Base-by-base conservation (phyloP, 2,888 invertebrate species). In the Drosophila setosimentum region DNA sequence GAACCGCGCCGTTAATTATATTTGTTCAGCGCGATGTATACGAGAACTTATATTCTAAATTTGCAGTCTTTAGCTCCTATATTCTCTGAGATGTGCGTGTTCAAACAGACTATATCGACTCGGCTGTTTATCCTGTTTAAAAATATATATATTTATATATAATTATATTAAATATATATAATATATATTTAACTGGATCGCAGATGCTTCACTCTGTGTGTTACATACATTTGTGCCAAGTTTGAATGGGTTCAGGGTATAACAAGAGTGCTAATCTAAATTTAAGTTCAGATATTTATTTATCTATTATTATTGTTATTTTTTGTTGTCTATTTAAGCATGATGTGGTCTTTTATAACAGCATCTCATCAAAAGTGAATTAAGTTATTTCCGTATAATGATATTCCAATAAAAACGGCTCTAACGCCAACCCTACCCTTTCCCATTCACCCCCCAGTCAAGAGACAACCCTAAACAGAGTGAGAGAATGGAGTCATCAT, bases 351-450 rank as follows among this genome's bases (percentile, higher is more conserved):
- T 11, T 18, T 2, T 11, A 27, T n/a, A 51, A 6, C 27, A 40
- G 24, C 37, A 49, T 37, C 40, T 48, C 58, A 73, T 72, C 40
- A 27, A 37, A 68, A 54, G 45, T 18, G 35, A 57, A 71, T 57
- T 33, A 60, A 42, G 54, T 54, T 51, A 45, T 59, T 65, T 65
- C 30, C 40, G 48, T 21, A 32, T 49, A 67, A 67, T 58, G 58
- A 58, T 24, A 58, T 48, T 30, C 35, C 24, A 10, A 24, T 33
- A 21, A 32, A 53, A 29, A 50, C 29, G 24, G 16, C 16, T 2
- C 13, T 16, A 16, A 33, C 33, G 4, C 13, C 33, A 5, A 33
- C 32, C 32, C 11, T 0, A 10, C 18, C 16, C 2, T 1, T 33
- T 3, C 18, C 4, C 4, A 0, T 40, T 2, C 24, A 8, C 13